Percentiles rank a stretch among this genome's conserved stretches.
phyloP scores from a whole-genome alignment of 2,113 vertebrate species.

The Cyprinodon tularosa region DNA sequence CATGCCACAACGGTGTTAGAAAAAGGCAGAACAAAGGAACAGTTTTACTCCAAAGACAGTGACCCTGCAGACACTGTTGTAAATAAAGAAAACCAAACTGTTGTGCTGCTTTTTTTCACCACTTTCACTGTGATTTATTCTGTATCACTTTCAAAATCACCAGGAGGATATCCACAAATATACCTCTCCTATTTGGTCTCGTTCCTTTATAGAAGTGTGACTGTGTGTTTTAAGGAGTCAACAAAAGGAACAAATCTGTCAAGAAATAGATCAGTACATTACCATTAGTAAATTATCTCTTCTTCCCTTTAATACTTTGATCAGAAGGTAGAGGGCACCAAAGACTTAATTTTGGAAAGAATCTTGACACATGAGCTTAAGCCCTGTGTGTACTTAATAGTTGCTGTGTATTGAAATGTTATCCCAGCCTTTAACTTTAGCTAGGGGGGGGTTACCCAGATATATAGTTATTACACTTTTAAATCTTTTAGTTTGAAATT shows the following conservation, averaged over 20 bases:
- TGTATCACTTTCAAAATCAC: constrained; percentile 30
- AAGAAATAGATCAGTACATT: constrained; percentile 6
- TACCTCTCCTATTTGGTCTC: not conserved
- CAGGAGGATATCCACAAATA: constrained; percentile 14
- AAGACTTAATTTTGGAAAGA: constrained; percentile 59
- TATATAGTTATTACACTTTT: not conserved
- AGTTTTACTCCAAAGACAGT: constrained; percentile 69
- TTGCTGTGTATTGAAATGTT: constrained; percentile 14
- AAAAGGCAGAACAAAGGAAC: constrained; percentile 78
- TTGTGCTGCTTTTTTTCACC: constrained; percentile 34
- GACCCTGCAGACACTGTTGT: constrained; percentile 61
- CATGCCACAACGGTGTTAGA: constrained; percentile 70
- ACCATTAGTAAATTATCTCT: not conserved
- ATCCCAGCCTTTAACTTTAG: not conserved
- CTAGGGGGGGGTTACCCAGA: not conserved
- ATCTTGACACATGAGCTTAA: constrained; percentile 9
- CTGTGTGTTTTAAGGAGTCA: not conserved
- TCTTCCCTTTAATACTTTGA: not conserved
- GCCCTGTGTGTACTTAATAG: constrained; percentile 17
- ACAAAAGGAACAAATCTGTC: constrained; percentile 1
- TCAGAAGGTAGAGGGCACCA: constrained; percentile 77
- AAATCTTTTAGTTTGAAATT: not conserved
- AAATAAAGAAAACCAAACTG: constrained; percentile 50
- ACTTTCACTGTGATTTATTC: constrained; percentile 53
- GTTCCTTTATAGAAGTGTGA: not conserved